A percentile compares a stretch with the other conserved stretches of the same genome.
Conservation (phyloP, 1,140 invertebrate genomes). For the Lepeophtheirus salmonis region DNA sequence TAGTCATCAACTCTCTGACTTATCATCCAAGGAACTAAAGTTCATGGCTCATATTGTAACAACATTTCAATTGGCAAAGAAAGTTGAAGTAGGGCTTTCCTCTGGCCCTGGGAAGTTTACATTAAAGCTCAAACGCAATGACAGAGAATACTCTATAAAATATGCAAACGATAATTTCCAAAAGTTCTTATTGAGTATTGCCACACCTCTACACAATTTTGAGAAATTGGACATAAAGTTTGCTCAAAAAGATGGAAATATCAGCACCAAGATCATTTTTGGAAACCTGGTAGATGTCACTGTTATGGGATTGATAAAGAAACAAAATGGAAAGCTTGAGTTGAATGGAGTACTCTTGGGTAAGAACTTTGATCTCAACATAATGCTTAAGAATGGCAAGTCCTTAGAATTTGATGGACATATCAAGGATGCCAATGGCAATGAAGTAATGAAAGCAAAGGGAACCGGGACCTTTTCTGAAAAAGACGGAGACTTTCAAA, state of each 20-base stretch:
- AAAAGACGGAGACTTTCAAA: not conserved
- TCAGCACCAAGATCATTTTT: not conserved
- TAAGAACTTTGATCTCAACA: not conserved
- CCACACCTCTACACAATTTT: not conserved
- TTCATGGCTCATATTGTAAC: not conserved
- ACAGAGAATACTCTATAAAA: not conserved
- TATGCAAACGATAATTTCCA: not conserved
- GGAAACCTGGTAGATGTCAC: not conserved
- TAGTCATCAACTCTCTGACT: not conserved
- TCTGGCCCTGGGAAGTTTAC: not conserved
- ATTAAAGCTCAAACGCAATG: not conserved
- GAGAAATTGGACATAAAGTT: not conserved
- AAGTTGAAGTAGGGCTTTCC: not conserved
- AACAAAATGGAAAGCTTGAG: not conserved
- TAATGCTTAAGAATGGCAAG: not conserved
- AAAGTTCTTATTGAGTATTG: not conserved
- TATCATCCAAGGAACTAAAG: not conserved
- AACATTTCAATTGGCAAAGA: not conserved
- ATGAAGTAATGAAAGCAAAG: not conserved
- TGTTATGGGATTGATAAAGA: not conserved
- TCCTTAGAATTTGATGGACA: not conserved
- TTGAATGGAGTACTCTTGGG: not conserved
- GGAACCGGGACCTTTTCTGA: not conserved
- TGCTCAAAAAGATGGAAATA: not conserved
- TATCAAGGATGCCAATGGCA: not conserved